A percentile compares a stretch with the other conserved stretches of the same genome.
Evolutionary conservation across 1,140 invertebrate species (phyloP).

Genomic region (Brachionus sp.): DNA sequence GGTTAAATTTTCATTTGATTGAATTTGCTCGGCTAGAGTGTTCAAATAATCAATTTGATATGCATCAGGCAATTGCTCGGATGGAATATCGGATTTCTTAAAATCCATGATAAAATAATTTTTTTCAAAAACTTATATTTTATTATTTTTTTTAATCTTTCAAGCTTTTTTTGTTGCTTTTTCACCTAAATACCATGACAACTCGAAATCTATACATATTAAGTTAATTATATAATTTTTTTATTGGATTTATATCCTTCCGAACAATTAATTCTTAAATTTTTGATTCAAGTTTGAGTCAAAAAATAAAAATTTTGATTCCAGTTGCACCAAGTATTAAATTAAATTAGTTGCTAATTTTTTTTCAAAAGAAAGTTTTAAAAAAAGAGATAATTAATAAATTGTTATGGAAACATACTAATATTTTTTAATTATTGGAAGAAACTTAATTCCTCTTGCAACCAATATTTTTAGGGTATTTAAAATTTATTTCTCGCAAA

Average conservation of each 20-base stretch:
- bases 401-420: too few relatives aligned
- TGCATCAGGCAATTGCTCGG: background rate
- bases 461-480: too few relatives aligned
- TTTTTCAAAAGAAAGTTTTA: too few relatives aligned
- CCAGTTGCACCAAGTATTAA: too few relatives aligned
- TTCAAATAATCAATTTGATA: slow-evolving; percentile 20
- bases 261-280: background rate
- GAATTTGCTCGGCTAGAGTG: slow-evolving; percentile 19
- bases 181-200: slow-evolving; percentile 15
- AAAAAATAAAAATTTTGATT: too few relatives aligned
- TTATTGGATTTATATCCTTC: background rate
- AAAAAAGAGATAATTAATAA: too few relatives aligned
- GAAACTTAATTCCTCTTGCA: too few relatives aligned
- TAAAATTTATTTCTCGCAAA: too few relatives aligned
- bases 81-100: background rate
- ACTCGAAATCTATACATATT: slow-evolving; percentile 21
- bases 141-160: background rate
- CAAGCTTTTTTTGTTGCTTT: background rate
- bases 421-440: too few relatives aligned
- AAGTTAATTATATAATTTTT: slow-evolving; percentile 23
- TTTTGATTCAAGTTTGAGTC: too few relatives aligned
- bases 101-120: background rate
- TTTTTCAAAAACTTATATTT: background rate
- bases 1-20: slow-evolving; percentile 48
- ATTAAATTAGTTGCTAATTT: too few relatives aligned